Base-by-base conservation (phyloP, 2,888 invertebrate species). In the Hyppa rectilinea region DNA sequence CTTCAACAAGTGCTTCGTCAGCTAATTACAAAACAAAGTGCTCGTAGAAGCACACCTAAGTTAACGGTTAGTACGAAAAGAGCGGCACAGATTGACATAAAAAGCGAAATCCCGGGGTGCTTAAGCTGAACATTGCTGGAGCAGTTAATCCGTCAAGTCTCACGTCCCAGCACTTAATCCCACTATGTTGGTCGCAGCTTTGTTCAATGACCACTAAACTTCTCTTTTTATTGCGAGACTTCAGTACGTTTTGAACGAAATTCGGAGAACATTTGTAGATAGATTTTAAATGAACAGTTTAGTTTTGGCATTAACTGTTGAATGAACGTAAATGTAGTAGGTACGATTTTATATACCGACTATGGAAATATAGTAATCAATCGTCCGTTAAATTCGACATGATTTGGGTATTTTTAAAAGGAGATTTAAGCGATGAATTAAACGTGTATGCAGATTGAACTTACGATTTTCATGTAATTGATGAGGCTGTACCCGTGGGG, bases 381-480 rank as follows among this genome's bases (percentile, higher is more conserved):
- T 67, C 78, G 10, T 56, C n/a, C 26, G 5, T 52, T 78, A 29
- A 78, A 53, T 40, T 58, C 29, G 0, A 40, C 45, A 53, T 52
- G 34, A 71, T 78, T 26, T 26, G 14, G 7, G 9, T n/a, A 36
- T 38, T 43, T 68, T 55, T 53, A 70, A 45, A 4, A 12, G 23
- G 61, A 65, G 55, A 76, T 78, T 72, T 72, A 65, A 65, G 34
- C 12, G 23, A 49, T 60, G 55, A 71, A 56, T 70, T 49, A 69
- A 75, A 61, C 47, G 76, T 69, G 43, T 58, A 58, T 81, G 49
- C 26, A 59, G 38, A 68, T 43, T 40, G 58, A 88, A 97, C 97
- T 97, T 94, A 98, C 99, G 89, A 98, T 98, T 96, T 98, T 99
- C 98, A 99, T 99, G 90, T 99, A 99, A 96, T 99, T 99, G 86